Base-by-base conservation (phyloP, 2,113 vertebrate genomes). In the Pyxicephalus adspersus region DNA sequence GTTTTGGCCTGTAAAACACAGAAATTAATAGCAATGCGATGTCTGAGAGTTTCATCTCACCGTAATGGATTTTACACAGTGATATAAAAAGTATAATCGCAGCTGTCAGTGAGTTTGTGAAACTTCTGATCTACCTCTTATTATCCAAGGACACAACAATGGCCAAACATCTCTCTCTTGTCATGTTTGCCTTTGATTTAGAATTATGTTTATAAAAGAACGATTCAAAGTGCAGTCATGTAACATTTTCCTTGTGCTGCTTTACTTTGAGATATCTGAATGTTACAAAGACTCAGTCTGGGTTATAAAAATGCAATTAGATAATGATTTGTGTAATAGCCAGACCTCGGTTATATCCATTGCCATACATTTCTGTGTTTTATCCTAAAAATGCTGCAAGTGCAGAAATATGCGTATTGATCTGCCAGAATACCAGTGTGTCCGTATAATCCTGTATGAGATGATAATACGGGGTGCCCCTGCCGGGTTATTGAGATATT, bases 1-100 rank as follows among this genome's bases (percentile, higher is more conserved):
- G n/a, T 50, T 50, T 16, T 25, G n/a, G 34, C 65, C n/a, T 50
- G 18, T 25, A 22, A 68, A 45, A 67, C n/a, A 3, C 31, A 11
- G 29, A 45, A 50, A 52, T 70, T 6, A 70, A 18, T 52, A 22
- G 45, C 16, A 52, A 50, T 4, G 45, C 52, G 15, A 70, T 25
- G 45, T 70, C 26, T 70, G 19, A 38, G 17, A 20, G 1, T 23
- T 20, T 45, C 6, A 19, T 19, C 23, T 45, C 2, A 16, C 66
- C 19, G 23, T 52, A 70, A 28, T 70, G 66, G 23, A 4, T 70
- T 70, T 52, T 70, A 51, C 5, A 25, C 66, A 52, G 26, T 70
- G 16, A 52, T 25, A 2, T 19, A 52, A 52, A 70, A 68, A 70
- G 25, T n/a, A 51, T 52, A 52, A 26, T 52, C 51, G 18, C 66